Evolutionary conservation across 2,888 invertebrate genomes (phyloP), one percentile per base, ranked within the genome.

Genomic region (Cephonodes hylas): DNA sequence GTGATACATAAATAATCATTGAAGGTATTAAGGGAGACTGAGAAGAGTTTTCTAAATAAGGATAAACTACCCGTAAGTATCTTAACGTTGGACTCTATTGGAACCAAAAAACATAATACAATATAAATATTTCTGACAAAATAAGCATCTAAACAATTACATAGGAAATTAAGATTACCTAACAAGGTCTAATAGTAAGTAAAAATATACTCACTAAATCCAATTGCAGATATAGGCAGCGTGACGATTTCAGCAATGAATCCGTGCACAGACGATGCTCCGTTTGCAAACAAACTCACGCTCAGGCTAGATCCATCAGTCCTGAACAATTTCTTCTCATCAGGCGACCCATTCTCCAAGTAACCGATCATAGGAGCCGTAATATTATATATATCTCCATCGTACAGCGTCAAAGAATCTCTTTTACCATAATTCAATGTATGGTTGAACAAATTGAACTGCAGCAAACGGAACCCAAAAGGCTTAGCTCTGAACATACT

Each of bases 201-300:
- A 63, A 5, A 25, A 63, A 27, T 15, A 10, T 67, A 94, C 96
- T 95, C 91, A 97, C 97, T 96, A 75, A 97, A 96, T 77, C 96
- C 97, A 82, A 97, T 96, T 6, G 96, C 96, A 46, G 98, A 97
- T 77, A 98, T 97, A 0, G 99, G 99, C 44, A 99, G 89, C 0
- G 98, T 98, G 0, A 99, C 96, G 59, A 99, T 95, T 92, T 99
- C 99, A 15, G 99, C 99, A 67, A 99, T 96, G 80, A 99, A 99
- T 23, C 99, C 99, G 85, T 98, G 97, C 15, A 94, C 94, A n/a
- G 96, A 96, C 27, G 98, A 97, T 0, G 99, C 99, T 23, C 99
- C 98, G 72, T 98, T 99, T 0, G 99, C 98, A 77, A 98, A 97
- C 20, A 99, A 86, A 77, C 97, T 96, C 0, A 99, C 93, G 75